Evolutionary conservation across 1,140 invertebrate genomes (phyloP).

Genomic region (Penaeus japonicus): DNA sequence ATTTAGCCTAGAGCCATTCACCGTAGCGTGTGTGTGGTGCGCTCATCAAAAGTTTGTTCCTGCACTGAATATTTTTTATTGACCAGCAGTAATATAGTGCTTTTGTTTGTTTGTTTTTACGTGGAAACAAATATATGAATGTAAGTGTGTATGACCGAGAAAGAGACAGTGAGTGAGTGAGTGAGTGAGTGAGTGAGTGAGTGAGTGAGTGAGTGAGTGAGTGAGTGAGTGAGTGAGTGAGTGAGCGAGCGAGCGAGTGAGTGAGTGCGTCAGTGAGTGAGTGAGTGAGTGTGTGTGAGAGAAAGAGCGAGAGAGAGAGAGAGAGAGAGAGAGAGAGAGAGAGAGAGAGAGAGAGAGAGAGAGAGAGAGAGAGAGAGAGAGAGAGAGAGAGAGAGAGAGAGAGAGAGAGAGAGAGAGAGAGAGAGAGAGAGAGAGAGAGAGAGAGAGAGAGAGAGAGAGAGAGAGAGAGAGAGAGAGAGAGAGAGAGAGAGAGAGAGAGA

Average conservation of each 20-base stretch:
- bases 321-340: neutral
- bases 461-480: too few relatives aligned
- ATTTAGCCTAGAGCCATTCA: too few relatives aligned
- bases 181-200: conserved; percentile 6
- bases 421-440: neutral
- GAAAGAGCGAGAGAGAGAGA: neutral
- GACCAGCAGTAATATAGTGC: too few relatives aligned
- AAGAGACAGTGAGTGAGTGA: neutral
- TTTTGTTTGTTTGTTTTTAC: neutral
- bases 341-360: neutral
- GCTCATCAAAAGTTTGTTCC: too few relatives aligned
- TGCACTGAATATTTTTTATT: too few relatives aligned
- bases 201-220: too few relatives aligned
- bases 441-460: too few relatives aligned
- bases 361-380: neutral
- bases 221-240: too few relatives aligned
- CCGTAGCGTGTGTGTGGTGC: too few relatives aligned
- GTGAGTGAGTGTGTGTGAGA: neutral
- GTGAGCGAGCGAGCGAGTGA: too few relatives aligned
- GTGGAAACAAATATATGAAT: neutral
- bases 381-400: neutral
- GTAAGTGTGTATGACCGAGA: neutral
- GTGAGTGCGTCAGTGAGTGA: conserved; percentile 14
- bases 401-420: neutral
- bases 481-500: too few relatives aligned